Evolutionary conservation across 35 echinoderm and acorn worm species (phyloP).

Genomic region (Heliocidaris erythrogramma): DNA sequence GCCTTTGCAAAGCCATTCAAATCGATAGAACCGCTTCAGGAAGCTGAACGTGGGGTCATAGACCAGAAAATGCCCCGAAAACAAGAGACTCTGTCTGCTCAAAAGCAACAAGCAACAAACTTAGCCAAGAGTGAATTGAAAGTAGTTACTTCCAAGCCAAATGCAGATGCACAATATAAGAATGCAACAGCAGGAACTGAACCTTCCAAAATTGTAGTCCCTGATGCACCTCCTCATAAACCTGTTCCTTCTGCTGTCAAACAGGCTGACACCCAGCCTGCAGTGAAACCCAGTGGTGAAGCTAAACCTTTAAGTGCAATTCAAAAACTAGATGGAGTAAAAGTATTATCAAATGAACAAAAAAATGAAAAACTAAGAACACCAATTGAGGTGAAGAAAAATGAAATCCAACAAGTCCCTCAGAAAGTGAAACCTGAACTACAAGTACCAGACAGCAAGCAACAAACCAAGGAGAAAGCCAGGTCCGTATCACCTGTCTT

Average conservation of each 20-base stretch:
- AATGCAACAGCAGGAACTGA: background rate
- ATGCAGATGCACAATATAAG: background rate
- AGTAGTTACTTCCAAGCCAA: background rate
- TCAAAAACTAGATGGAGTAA: slow-evolving; percentile 24
- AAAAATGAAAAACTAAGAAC: slow-evolving; percentile 15
- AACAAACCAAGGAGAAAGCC: background rate
- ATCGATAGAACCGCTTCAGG: background rate
- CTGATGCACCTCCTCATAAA: background rate
- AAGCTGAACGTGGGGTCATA: background rate
- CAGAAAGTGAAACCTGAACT: slow-evolving; percentile 20
- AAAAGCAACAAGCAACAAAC: slow-evolving; percentile 1
- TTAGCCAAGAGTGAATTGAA: slow-evolving; percentile 3
- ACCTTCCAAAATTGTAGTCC: background rate
- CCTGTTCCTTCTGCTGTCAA: background rate
- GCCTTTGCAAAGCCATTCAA: slow-evolving; percentile 26
- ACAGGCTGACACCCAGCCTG: background rate
- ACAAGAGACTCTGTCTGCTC: background rate
- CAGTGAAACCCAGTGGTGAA: background rate
- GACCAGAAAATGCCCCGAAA: background rate
- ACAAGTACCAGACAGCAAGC: background rate
- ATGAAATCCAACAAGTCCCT: slow-evolving; percentile 5
- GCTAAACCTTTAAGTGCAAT: slow-evolving; percentile 30
- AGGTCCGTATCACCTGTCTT: slow-evolving; percentile 4
- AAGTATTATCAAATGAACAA: slow-evolving; percentile 16
- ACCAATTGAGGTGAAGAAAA: slow-evolving; percentile 38